Percentiles rank a stretch among this genome's conserved stretches.
Conservation (phyloP, 1,140 invertebrate species). For the Dendrolimus punctatus region DNA sequence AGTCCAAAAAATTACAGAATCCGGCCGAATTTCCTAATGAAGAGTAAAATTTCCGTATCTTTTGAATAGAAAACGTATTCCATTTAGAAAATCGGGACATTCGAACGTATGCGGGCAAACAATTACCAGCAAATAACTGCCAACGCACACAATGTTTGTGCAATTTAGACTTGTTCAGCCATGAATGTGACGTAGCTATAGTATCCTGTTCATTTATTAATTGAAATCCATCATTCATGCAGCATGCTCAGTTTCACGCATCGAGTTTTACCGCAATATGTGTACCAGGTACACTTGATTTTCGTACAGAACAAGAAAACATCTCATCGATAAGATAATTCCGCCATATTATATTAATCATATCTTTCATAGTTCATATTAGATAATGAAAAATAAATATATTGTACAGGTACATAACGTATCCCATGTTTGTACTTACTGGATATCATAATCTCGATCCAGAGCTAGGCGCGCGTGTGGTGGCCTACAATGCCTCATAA, state of each 20-base stretch:
- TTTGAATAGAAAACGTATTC: background rate
- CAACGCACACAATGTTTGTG: slow-evolving; percentile 22
- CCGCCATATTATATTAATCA: no score
- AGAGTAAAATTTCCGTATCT: no score
- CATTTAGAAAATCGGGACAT: background rate
- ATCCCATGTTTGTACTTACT: slow-evolving; percentile 5
- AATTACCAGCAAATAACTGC: slow-evolving; percentile 29
- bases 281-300: no score
- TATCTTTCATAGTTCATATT: no score
- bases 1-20: no score
- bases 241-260: no score
- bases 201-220: slow-evolving; percentile 20
- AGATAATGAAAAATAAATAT: no score
- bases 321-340: no score
- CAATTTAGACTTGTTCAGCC: slow-evolving; percentile 17
- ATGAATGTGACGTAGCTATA: slow-evolving; percentile 9
- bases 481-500: slow-evolving; percentile 16
- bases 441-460: slow-evolving; percentile 10
- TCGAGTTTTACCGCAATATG: no score
- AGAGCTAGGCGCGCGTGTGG: slow-evolving; percentile 7
- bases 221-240: slow-evolving; percentile 28
- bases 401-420: background rate
- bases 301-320: no score
- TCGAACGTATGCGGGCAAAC: slow-evolving; percentile 22
- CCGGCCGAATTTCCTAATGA: no score